Evolutionary conservation across 2,113 vertebrate species (phyloP).

Genomic region (Strigops habroptila): DNA sequence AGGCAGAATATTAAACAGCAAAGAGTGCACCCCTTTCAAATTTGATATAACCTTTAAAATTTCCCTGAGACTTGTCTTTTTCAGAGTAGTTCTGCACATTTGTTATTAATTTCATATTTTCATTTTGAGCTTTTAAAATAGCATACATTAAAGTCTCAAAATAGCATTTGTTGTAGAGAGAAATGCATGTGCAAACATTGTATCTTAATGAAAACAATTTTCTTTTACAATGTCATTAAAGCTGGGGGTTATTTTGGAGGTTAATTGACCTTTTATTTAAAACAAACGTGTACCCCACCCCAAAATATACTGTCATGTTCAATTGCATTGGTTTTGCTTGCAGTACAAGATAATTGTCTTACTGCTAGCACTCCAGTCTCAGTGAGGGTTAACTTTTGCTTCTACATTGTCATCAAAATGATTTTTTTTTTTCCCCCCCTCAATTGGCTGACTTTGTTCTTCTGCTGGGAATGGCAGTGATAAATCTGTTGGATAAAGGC

Average conservation of each 20-base stretch:
- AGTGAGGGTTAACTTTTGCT: not conserved
- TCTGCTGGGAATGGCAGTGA: not conserved
- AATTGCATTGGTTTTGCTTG: not conserved
- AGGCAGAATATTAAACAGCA: not conserved
- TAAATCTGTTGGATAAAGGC: not conserved
- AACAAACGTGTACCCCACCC: too few species aligned
- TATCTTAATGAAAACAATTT: not conserved
- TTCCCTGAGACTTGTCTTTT: not conserved
- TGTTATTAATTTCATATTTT: not conserved
- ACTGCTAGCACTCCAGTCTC: not conserved
- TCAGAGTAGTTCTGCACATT: not conserved
- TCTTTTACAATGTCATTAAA: not conserved
- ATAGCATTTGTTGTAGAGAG: not conserved
- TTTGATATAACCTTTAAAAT: not conserved
- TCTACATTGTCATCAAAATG: not conserved
- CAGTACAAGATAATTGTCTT: not conserved
- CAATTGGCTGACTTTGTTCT: not conserved
- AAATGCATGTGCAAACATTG: not conserved
- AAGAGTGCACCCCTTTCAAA: not conserved
- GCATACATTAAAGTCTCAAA: not conserved
- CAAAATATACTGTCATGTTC: not conserved
- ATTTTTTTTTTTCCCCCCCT: not conserved
- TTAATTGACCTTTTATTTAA: not conserved
- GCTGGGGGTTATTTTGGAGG: not conserved
- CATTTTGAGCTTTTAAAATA: not conserved